Evolutionary conservation across 2,797 vertebrate species (phyloP), one percentile per base, ranked within the genome.

Genomic region (Thalassophryne amazonica): DNA sequence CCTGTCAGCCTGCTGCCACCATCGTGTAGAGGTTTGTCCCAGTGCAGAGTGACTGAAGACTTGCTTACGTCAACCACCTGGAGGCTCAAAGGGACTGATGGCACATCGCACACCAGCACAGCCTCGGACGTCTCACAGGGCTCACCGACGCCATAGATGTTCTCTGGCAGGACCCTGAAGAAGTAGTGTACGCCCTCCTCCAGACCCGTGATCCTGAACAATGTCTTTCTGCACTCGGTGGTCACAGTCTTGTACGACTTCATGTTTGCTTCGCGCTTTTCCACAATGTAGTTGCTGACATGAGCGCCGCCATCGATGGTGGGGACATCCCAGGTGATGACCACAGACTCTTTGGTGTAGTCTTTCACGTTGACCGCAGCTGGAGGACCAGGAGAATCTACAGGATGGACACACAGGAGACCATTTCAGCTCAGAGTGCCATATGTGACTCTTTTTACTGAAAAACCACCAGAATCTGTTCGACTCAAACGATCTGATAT

Each of bases 251-350:
- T 97, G 78, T 95, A 99, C 18, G 95, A 96, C 85, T 97, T 96
- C 97, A 98, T 96, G 67, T 85, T 90, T 54, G 96, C 96, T 70
- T 99, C 96, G 40, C 97, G 95, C 68, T 96, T 98, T 81, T 99
- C 97, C 48, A 99, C 73, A 2, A 99, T 96, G 37, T 99, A 99
- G 76, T 99, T 99, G 79, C 86, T 98, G 65, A 99, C 92, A 6
- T 92, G 97, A 33, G 97, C 97, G 2, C 97, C 97, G 19, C 97
- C 97, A 0, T 99, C 96, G 48, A 94, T 88, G 54, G 79, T 88
- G 11, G 97, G 97, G 41, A 97, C 93, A 53, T 99, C 97, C 97
- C 97, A 99, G 59, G 94, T 98, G 78, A 99, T 95, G 22, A 96
- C 95, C 53, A 94, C 97, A 27, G 97, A 98, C 71, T 99, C 97